phyloP scores from a whole-genome alignment of 2,113 vertebrate species.

The Neodontobutis hainanensis region DNA sequence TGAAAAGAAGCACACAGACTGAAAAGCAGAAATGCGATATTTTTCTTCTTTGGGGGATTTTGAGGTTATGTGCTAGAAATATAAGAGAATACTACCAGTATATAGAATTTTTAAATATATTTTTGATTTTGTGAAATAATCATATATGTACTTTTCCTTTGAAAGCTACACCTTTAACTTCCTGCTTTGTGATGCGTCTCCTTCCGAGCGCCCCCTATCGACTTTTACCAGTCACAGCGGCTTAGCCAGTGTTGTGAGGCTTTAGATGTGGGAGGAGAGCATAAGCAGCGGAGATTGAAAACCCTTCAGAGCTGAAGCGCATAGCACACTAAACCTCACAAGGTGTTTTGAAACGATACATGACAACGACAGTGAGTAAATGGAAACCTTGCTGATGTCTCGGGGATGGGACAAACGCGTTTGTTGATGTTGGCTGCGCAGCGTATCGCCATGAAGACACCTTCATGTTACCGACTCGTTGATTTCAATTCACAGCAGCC shows the following conservation, averaged over 20 bases:
- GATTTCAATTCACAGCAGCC: constrained; percentile 53
- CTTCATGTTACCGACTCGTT: constrained; percentile 36
- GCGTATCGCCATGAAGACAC: constrained; percentile 40
- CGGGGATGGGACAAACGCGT: constrained; percentile 37
- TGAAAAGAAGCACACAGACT: too few species aligned
- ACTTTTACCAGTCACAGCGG: not conserved
- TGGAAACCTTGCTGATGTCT: not conserved
- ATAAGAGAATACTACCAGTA: too few species aligned
- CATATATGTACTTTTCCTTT: constrained; percentile 32
- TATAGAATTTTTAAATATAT: too few species aligned
- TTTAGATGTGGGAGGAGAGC: constrained; percentile 17
- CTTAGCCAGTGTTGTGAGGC: not conserved
- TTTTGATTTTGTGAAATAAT: too few species aligned
- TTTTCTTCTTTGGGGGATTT: too few species aligned
- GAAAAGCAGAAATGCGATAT: too few species aligned
- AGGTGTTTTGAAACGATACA: constrained; percentile 1
- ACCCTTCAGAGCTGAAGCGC: not conserved
- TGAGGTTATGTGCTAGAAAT: too few species aligned
- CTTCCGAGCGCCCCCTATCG: constrained; percentile 46
- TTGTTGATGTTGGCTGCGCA: constrained; percentile 25
- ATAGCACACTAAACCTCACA: not conserved
- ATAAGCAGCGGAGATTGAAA: constrained; percentile 20
- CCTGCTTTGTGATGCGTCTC: not conserved
- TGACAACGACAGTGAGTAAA: not conserved
- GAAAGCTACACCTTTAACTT: not conserved